Base-by-base conservation (phyloP, 2,113 vertebrate genomes). In the Dryoscopus gambensis region DNA sequence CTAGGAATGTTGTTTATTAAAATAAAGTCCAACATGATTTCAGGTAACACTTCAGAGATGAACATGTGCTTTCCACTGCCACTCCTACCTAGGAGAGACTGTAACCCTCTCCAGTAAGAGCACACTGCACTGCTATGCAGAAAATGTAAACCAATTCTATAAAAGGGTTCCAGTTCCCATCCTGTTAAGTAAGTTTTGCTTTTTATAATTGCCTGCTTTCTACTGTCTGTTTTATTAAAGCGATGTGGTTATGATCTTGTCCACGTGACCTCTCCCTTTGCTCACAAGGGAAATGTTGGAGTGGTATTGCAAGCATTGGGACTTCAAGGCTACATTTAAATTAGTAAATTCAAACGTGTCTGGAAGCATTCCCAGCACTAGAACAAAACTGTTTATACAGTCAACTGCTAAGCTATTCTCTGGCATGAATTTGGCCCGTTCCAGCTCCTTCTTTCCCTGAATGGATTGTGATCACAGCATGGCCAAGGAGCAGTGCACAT, bases 291-390 rank as follows among this genome's bases (percentile, higher is more conserved):
- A 92, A 95, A 78, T 40, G 76, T 10, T 94, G 76, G 56, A 90
- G 84, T 68, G 35, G n/a, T 70, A 86, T 46, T 92, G 85, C 85
- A 88, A 93, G 78, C 73, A n/a, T 3, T 76, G 88, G 92, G 73
- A 81, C 88, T 96, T 74, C 83, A 95, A 95, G 94, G 89, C 89
- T 95, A 90, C 94, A 78, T 95, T 96, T 93, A 93, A 95, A 93
- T 95, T 55, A 90, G 85, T 83, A 88, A 95, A 94, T 90, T 95
- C 90, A 93, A 95, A 92, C 11, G 11, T 93, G 60, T 71, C 80
- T 97, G 95, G 94, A 97, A 92, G 50, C 5, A 3, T 95, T 95
- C 91, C 93, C 95, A 71, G 94, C 83, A 59, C 85, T 67, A 69
- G 67, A 93, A 96, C 80, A 90, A 93, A 95, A 96, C 80, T 90